A percentile compares a stretch with the other conserved stretches of the same genome.
phyloP scores from a whole-genome alignment of 1,140 invertebrate species.

The Drosophila navojoa region DNA sequence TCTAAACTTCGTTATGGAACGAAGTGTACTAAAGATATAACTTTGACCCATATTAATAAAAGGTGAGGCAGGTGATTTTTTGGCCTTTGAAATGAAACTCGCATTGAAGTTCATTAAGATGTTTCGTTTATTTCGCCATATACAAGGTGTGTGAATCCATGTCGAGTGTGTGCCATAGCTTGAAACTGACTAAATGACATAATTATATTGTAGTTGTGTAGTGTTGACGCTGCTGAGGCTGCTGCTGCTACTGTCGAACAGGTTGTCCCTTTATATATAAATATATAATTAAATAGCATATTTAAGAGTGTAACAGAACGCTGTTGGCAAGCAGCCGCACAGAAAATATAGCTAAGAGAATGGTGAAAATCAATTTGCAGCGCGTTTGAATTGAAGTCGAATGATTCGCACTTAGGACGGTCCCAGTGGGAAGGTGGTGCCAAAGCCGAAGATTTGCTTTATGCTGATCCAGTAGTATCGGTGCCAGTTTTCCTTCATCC shows the following conservation, averaged over 20 bases:
- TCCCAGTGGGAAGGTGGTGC: constrained; percentile 85
- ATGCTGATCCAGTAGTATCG: constrained; percentile 97
- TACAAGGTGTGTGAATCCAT: constrained; percentile 44
- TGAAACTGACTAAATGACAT: constrained; percentile 26
- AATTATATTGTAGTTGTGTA: constrained; percentile 3
- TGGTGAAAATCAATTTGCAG: constrained; percentile 51
- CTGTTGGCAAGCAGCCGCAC: constrained; percentile 1
- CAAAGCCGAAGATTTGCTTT: constrained; percentile 96
- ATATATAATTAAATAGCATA: constrained; percentile 31
- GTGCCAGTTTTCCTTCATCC: constrained; percentile 94
- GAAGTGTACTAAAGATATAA: too few species aligned
- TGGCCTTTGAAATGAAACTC: neutral
- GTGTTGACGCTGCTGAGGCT: constrained; percentile 22
- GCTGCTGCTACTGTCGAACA: constrained; percentile 36
- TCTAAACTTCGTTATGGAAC: too few species aligned
- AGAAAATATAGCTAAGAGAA: constrained; percentile 62
- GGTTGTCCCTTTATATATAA: constrained; percentile 11
- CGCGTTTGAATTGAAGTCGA: constrained; percentile 34
- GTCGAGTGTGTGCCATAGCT: constrained; percentile 27
- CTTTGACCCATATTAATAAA: too few species aligned
- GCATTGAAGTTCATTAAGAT: constrained; percentile 33
- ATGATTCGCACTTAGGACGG: constrained; percentile 19
- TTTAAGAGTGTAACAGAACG: constrained; percentile 47
- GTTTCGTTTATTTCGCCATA: constrained; percentile 59
- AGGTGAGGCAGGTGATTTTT: neutral